phyloP scores from a whole-genome alignment of 37 sponge, comb jelly and placozoan genomes.

The Cliona cf. orientalis region DNA sequence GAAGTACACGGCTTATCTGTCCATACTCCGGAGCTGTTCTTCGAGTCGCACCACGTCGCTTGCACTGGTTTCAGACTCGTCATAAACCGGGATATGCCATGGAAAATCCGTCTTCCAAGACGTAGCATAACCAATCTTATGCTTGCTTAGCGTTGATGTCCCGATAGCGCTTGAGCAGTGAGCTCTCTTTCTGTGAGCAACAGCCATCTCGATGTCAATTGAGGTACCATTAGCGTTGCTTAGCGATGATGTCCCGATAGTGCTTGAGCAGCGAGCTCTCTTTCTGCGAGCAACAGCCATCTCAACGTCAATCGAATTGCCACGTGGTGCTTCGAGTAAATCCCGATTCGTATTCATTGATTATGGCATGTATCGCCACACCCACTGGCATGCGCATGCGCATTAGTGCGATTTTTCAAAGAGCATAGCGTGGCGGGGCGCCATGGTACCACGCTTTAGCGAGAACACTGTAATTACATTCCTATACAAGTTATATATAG shows the following conservation, averaged over 20 bases:
- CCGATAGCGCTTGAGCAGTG: neutral
- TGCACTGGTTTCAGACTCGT: neutral
- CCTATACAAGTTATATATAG: no score
- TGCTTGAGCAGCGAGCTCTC: neutral
- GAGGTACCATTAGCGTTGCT: no score
- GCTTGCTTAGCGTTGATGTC: neutral
- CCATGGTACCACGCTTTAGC: conserved; percentile 12
- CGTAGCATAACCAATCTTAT: neutral
- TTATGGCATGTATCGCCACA: no score
- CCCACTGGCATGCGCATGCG: neutral
- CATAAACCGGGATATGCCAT: conserved; percentile 19
- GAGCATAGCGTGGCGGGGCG: neutral
- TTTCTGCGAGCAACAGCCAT: no score
- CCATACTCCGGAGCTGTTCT: conserved; percentile 32
- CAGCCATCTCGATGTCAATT: no score
- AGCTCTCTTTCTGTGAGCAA: no score
- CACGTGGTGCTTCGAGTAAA: neutral
- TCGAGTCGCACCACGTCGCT: conserved; percentile 11
- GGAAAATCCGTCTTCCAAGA: neutral
- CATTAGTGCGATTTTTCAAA: neutral
- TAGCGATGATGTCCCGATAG: neutral
- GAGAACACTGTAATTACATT: conserved; percentile 15
- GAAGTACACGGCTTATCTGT: conserved; percentile 31
- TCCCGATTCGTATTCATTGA: conserved; percentile 7
- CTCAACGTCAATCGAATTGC: no score